A percentile compares a stretch with the other conserved stretches of the same genome.
Evolutionary conservation across 2,888 invertebrate species (phyloP).

Genomic region (Eilema depressum): DNA sequence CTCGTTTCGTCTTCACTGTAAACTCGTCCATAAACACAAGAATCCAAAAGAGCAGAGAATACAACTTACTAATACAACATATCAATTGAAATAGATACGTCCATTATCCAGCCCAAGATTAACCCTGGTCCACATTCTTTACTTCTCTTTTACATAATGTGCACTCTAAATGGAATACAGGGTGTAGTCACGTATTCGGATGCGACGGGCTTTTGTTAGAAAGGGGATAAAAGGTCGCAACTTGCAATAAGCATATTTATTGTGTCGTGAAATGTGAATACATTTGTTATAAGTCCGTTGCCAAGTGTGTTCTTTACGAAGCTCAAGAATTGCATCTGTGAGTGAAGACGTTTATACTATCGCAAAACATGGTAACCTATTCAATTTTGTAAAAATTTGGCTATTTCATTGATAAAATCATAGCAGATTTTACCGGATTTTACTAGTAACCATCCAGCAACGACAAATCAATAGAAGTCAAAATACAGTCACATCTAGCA

Average conservation of each 20-base stretch:
- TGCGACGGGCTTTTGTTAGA: conserved; percentile 36
- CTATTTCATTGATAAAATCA: too few relatives aligned
- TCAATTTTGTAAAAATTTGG: too few relatives aligned
- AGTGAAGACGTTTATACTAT: not conserved
- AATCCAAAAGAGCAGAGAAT: not conserved
- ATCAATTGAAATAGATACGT: conserved; percentile 7
- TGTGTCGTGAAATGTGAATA: conserved; percentile 46
- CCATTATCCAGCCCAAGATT: conserved; percentile 17
- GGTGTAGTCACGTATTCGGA: conserved; percentile 23
- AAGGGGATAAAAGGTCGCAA: conserved; percentile 42
- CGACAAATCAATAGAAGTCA: too few relatives aligned
- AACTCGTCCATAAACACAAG: not conserved
- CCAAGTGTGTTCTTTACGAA: conserved; percentile 20
- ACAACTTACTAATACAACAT: not conserved
- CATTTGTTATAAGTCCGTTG: conserved; percentile 41
- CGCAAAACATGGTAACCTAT: too few relatives aligned
- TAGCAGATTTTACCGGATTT: too few relatives aligned
- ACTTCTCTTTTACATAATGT: conserved; percentile 12
- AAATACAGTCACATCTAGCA: too few relatives aligned
- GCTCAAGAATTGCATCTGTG: not conserved
- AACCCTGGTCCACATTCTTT: conserved; percentile 1
- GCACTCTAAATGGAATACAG: conserved; percentile 16
- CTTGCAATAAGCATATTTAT: conserved; percentile 52
- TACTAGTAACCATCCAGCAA: too few relatives aligned
- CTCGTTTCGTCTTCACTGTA: too few relatives aligned